These are phyloP conservation scores for Rhinella marina DNA, from an alignment of 2,797 vertebrate species.

Conservation along the genomic window DNA sequence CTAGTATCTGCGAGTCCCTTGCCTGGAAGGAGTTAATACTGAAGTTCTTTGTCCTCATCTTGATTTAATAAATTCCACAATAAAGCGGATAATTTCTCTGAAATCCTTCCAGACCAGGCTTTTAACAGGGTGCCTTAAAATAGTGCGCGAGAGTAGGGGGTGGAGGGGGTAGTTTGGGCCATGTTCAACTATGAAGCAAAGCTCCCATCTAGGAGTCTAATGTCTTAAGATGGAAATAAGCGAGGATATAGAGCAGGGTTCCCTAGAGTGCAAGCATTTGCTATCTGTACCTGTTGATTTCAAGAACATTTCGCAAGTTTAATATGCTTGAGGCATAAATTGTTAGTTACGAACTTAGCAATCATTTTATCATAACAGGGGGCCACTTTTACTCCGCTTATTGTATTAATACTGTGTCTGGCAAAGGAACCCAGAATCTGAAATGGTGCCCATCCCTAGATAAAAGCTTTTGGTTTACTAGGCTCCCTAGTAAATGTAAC, in stretches of 20 bases:
- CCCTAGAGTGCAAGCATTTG: not conserved
- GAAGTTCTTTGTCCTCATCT: constrained; percentile 38
- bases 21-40: constrained; percentile 11
- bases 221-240: constrained; percentile 52
- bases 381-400: too few species aligned
- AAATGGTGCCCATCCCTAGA: too few species aligned
- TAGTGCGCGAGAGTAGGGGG: constrained; percentile 17
- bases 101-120: constrained; percentile 49
- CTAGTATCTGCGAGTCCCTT: not conserved
- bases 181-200: constrained; percentile 38
- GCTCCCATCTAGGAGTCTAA: constrained; percentile 21
- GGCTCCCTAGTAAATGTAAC: too few species aligned
- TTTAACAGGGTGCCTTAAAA: constrained; percentile 54
- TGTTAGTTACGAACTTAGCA: too few species aligned
- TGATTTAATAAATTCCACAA: constrained; percentile 55
- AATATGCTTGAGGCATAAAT: too few species aligned
- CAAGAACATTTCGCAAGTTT: not conserved
- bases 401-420: too few species aligned
- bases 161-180: constrained; percentile 28
- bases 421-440: too few species aligned
- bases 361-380: too few species aligned
- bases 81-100: constrained; percentile 42
- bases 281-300: not conserved
- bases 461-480: too few species aligned
- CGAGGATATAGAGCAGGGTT: constrained; percentile 7